phyloP scores from a whole-genome alignment of 2,797 vertebrate species.

The Liasis olivaceus region DNA sequence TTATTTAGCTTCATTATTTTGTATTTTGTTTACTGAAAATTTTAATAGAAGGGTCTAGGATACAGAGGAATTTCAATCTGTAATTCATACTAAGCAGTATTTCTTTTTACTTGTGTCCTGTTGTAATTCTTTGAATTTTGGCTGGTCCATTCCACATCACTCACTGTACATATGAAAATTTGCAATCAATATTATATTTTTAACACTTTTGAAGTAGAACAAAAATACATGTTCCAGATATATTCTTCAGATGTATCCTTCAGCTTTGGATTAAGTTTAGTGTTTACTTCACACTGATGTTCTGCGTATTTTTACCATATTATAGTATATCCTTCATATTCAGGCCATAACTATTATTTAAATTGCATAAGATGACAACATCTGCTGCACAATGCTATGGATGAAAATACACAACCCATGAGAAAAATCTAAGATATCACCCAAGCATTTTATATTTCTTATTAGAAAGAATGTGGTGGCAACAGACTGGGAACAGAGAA shows the following conservation, averaged over 20 bases:
- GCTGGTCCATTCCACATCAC: background rate
- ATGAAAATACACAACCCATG: constrained; percentile 58
- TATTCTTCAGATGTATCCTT: constrained; percentile 17
- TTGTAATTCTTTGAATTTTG: background rate
- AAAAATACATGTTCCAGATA: constrained; percentile 9
- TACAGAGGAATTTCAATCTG: background rate
- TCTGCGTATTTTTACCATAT: background rate
- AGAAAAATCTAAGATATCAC: constrained; percentile 53
- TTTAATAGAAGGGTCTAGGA: background rate
- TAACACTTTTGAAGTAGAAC: background rate
- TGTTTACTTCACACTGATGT: background rate
- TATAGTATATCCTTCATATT: constrained; percentile 35
- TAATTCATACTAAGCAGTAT: background rate
- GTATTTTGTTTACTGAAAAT: background rate
- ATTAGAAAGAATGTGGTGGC: constrained; percentile 34
- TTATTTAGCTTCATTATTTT: background rate
- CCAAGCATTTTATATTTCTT: constrained; percentile 16
- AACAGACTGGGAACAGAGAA: constrained; percentile 16
- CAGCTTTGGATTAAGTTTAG: constrained; percentile 14
- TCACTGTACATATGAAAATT: background rate
- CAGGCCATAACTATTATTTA: constrained; percentile 48
- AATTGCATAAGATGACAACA: constrained; percentile 55
- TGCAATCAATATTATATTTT: background rate
- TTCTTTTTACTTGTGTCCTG: background rate
- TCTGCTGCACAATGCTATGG: constrained; percentile 61